A percentile compares a stretch with the other conserved stretches of the same genome.
Evolutionary conservation across 1,140 invertebrate genomes (phyloP).

Genomic region (Muscidifurax raptorellus): DNA sequence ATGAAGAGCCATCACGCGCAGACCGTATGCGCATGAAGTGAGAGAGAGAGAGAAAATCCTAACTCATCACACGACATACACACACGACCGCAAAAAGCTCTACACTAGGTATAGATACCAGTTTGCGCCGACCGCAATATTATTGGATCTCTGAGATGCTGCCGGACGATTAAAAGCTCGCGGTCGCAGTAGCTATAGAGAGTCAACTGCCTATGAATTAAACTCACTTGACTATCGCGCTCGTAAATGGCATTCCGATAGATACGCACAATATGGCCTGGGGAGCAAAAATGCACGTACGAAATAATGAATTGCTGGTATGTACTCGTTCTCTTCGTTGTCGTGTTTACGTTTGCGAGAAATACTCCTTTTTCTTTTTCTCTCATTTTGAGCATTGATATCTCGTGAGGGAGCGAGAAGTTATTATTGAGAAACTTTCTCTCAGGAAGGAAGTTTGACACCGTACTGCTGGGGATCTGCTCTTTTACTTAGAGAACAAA

Average conservation of each 20-base stretch:
- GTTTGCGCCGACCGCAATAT: background rate
- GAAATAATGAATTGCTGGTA: background rate
- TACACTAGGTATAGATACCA: background rate
- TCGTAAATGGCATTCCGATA: conserved; percentile 1
- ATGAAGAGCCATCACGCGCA: background rate
- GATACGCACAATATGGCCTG: background rate
- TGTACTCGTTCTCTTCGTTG: background rate
- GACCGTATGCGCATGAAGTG: background rate
- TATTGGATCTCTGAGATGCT: conserved; percentile 6
- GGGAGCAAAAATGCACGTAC: background rate
- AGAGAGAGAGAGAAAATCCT: conserved; percentile 2
- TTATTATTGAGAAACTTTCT: background rate
- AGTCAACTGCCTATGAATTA: background rate
- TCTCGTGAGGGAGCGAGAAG: background rate
- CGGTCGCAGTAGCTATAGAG: background rate
- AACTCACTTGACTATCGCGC: background rate
- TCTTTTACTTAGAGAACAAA: background rate
- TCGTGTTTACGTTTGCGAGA: background rate
- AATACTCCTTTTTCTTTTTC: background rate
- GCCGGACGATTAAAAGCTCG: background rate
- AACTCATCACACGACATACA: background rate
- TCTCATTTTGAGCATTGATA: background rate
- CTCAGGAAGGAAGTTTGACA: background rate
- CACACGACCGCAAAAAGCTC: background rate
- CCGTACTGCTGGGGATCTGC: background rate